Evolutionary conservation across 2,113 vertebrate species (phyloP).

Genomic region (Dasypus novemcinctus): DNA sequence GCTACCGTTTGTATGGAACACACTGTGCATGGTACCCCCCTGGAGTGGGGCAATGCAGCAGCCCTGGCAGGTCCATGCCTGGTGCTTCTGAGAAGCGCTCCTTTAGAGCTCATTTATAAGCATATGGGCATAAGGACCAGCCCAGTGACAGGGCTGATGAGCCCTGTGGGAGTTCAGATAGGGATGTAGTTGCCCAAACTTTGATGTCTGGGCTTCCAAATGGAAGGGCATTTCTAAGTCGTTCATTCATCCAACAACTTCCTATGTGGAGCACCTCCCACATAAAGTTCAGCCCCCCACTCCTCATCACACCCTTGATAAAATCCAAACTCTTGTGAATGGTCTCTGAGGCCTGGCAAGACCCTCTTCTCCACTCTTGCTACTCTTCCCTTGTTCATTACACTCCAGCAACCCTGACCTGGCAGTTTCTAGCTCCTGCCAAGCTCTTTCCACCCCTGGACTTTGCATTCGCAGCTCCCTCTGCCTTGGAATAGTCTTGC

Average conservation of each 20-base stretch:
- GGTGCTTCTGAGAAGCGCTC: neutral
- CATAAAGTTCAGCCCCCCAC: neutral
- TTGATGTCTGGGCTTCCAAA: neutral
- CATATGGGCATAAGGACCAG: neutral
- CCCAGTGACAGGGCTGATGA: neutral
- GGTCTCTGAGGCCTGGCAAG: neutral
- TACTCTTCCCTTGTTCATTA: neutral
- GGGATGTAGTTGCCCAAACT: neutral
- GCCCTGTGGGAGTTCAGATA: neutral
- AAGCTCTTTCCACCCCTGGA: neutral
- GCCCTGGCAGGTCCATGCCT: no score
- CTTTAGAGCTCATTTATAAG: neutral
- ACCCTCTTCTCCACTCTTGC: neutral
- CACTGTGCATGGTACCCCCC: neutral
- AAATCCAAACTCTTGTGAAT: neutral
- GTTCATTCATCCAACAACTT: neutral
- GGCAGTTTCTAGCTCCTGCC: neutral
- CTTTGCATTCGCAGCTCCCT: constrained; percentile 30
- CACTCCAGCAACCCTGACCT: neutral
- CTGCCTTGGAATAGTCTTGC: neutral
- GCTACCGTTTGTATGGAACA: neutral
- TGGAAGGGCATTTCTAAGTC: neutral
- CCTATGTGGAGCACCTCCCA: neutral
- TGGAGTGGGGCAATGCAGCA: neutral
- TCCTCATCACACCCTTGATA: no score